phyloP scores from a whole-genome alignment of 1,140 invertebrate species.

The Ooceraea biroi region DNA sequence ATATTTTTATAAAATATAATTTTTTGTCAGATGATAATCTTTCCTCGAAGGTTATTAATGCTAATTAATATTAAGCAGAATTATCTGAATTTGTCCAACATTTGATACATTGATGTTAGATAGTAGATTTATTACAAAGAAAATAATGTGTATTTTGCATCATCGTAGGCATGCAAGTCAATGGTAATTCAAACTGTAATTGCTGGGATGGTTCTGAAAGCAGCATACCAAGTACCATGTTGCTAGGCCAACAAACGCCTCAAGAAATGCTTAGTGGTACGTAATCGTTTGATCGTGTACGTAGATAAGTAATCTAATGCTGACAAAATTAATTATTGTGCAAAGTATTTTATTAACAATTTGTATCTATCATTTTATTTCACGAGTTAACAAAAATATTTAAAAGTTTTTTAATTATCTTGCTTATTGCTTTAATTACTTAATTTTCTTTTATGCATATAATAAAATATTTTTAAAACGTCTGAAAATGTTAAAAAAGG shows the following conservation, averaged over 20 bases:
- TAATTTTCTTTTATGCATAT: neutral
- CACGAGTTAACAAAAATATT: conserved; percentile 22
- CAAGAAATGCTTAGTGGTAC: conserved; percentile 84
- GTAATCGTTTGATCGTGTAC: conserved; percentile 43
- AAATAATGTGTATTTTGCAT: conserved; percentile 41
- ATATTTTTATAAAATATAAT: conserved; percentile 21
- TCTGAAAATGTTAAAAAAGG: conserved; percentile 25
- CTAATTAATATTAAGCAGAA: neutral
- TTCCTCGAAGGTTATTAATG: neutral
- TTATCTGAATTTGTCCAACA: neutral
- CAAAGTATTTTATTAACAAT: conserved; percentile 6
- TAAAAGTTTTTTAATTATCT: neutral
- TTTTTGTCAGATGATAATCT: conserved; percentile 20
- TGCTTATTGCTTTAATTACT: neutral
- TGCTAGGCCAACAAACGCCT: conserved; percentile 84
- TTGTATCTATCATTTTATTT: neutral
- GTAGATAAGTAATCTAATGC: conserved; percentile 16
- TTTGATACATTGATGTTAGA: neutral
- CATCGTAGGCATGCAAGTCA: conserved; percentile 84
- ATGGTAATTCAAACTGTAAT: conserved; percentile 85
- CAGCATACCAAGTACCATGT: conserved; percentile 84
- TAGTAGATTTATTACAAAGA: neutral
- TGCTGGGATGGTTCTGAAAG: conserved; percentile 86
- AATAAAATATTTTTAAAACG: conserved; percentile 4
- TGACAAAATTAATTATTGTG: neutral